phyloP scores from a whole-genome alignment of 2,888 invertebrate genomes.

The Cetonia aurata region DNA sequence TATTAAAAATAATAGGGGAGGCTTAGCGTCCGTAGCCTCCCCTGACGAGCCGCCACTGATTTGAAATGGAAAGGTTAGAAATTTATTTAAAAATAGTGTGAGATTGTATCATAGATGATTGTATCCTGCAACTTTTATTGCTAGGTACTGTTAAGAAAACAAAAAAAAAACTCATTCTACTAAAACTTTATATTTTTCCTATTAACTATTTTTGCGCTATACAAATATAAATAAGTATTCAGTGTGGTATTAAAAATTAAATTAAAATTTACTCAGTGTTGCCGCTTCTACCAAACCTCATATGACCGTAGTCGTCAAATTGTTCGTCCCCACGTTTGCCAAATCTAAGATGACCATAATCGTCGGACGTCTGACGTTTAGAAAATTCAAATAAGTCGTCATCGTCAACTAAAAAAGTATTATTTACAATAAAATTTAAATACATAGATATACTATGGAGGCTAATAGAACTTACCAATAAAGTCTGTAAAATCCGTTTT shows the following conservation, averaged over 20 bases:
- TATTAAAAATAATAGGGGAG: no score
- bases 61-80: no score
- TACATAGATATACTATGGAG: constrained; percentile 5
- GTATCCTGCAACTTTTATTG: no score
- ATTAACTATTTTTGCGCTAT: no score
- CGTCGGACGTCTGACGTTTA: constrained; percentile 70
- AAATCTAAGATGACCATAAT: constrained; percentile 74
- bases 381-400: constrained; percentile 67
- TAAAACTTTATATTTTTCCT: constrained; percentile 21
- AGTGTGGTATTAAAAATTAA: not conserved
- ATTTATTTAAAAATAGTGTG: no score
- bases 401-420: constrained; percentile 62
- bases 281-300: constrained; percentile 77
- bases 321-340: constrained; percentile 74
- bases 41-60: no score
- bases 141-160: no score
- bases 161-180: constrained; percentile 10
- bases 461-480: constrained; percentile 53
- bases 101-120: no score
- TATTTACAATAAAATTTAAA: constrained; percentile 19
- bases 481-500: constrained; percentile 58
- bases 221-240: no score
- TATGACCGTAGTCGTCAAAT: constrained; percentile 82
- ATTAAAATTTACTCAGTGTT: constrained; percentile 51
- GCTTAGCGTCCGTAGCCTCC: no score